Evolutionary conservation across 2,113 vertebrate genomes (phyloP).

Genomic region (Pterocles burchelli): DNA sequence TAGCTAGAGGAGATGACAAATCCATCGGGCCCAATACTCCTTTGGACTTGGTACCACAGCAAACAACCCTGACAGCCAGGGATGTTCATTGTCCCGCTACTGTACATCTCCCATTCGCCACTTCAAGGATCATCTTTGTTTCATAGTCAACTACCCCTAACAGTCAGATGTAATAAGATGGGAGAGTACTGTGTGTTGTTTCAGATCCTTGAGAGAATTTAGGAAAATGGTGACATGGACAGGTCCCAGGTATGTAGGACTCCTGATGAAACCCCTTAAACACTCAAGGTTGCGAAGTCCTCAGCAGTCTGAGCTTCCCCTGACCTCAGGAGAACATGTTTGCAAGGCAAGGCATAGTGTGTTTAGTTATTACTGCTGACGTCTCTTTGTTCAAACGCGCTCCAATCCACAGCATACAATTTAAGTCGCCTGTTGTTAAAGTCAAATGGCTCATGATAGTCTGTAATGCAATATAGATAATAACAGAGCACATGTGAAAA

Average conservation of each 20-base stretch:
- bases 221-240: not conserved
- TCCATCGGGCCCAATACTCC: not conserved
- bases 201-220: not conserved
- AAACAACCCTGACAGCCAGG: not conserved
- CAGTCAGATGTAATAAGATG: not conserved
- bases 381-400: fast-evolving
- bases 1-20: not conserved
- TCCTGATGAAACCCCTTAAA: not conserved
- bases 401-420: not conserved
- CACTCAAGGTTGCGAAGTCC: not conserved
- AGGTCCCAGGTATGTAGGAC: not conserved
- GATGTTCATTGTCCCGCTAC: not conserved
- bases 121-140: not conserved
- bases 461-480: slow-evolving; percentile 43
- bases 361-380: not conserved
- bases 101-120: not conserved
- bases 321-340: not conserved
- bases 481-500: slow-evolving; percentile 31
- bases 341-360: not conserved
- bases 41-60: not conserved
- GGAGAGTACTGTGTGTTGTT: not conserved
- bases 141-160: not conserved
- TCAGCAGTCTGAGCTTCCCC: not conserved
- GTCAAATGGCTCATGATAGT: slow-evolving; percentile 17
- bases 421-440: slow-evolving; percentile 6